Base-by-base conservation (phyloP, 2,888 invertebrate species). In the Pocota personata region DNA sequence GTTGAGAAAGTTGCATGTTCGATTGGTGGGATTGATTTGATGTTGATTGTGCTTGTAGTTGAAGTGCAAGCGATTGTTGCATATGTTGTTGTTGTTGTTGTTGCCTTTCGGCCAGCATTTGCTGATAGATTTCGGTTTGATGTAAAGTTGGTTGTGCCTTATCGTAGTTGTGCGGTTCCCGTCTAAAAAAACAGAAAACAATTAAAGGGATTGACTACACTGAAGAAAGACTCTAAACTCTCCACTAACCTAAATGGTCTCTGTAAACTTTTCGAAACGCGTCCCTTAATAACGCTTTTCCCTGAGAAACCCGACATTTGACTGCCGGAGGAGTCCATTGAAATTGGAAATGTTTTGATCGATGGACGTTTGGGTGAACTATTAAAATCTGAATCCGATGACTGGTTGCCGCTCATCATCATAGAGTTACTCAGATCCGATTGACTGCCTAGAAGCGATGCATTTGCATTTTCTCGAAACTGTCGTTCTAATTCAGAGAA, bases 141-240 rank as follows among this genome's bases (percentile, higher is more conserved):
- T 93, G 93, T 77, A 91, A 55, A n/a, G 93, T 93, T 19, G 93
- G 93, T 87, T 92, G 92, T 14, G 92, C 91, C 89, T 92, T 93
- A 84, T 93, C 93, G 75, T 93, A 93, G 79, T 93, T 93, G 76
- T 92, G 93, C n/a, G 92, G 92, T 88, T 92, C 92, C 5, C 92
- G 90, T 32, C 91, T 90, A 72, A 88, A 89, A 52, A 3, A 14
- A 64, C 19, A 30, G 7, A 3, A 10, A n/a, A 8, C 4, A 7
- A n/a, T 16, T 1, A 24, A 14, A 4, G n/a, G 1, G 19, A 37
- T 16, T 10, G 3, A 40, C 4, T 37, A 0, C 14, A 27, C n/a
- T 7, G 7, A 8, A 40, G 8, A 5, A 3, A 46, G 0, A 62
- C 0, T 10, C 37, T n/a, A 32, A 10, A 0, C 8, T 0, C 8